phyloP scores from a whole-genome alignment of 2,797 vertebrate genomes.

The Girardinus metallicus region DNA sequence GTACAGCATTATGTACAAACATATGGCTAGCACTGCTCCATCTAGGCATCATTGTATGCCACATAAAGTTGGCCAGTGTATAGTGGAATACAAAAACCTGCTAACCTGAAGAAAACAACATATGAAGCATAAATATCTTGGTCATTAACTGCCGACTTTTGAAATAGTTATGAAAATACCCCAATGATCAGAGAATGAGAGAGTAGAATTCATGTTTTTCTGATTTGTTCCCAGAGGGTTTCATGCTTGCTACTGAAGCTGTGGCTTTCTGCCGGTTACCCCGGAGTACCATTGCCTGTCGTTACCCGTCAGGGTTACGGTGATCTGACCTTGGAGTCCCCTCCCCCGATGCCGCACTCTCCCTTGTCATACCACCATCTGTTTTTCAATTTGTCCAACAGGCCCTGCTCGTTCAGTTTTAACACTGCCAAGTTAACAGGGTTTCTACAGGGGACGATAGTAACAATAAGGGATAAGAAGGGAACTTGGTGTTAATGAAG shows the following conservation, averaged over 20 bases:
- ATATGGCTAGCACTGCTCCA: no score
- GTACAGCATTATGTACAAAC: no score
- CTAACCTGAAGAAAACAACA: background rate
- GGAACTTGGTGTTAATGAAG: conserved; percentile 79
- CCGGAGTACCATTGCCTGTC: conserved; percentile 77
- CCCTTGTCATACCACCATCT: conserved; percentile 99
- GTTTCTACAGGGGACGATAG: conserved; percentile 89
- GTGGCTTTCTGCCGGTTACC: conserved; percentile 91
- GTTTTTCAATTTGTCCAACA: conserved; percentile 99
- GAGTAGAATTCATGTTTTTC: background rate
- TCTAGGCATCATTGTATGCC: no score
- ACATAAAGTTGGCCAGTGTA: no score
- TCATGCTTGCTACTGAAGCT: conserved; percentile 3
- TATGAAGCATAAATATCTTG: background rate
- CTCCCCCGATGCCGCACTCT: conserved; percentile 99
- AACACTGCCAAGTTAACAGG: conserved; percentile 99
- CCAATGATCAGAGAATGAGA: conserved; percentile 16
- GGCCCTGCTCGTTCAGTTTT: conserved; percentile 99
- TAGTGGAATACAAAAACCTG: background rate
- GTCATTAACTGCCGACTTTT: background rate
- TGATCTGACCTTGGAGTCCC: conserved; percentile 99
- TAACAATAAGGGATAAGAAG: conserved; percentile 87
- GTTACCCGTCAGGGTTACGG: conserved; percentile 86
- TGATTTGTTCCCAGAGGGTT: conserved; percentile 37
- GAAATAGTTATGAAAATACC: conserved; percentile 23